Evolutionary conservation across 2,888 invertebrate species (phyloP).

Genomic region (Platypus cylindrus): DNA sequence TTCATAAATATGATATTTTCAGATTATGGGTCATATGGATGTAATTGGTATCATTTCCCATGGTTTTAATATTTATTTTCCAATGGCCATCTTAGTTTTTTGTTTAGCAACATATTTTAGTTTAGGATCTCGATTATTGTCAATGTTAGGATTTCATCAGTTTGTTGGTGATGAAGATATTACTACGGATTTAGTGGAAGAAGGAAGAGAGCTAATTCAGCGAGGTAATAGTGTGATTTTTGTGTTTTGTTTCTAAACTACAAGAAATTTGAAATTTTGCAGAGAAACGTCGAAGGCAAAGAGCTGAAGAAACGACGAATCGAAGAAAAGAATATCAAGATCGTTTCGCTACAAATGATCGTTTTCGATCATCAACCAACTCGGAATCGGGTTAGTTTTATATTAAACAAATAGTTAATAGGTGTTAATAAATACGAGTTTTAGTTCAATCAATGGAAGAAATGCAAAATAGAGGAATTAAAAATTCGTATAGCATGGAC

Average conservation of each 20-base stretch:
- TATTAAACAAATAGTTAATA: not conserved
- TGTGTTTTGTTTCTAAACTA: not conserved
- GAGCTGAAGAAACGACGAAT: constrained; percentile 65
- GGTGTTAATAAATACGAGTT: constrained; percentile 1
- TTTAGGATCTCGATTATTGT: constrained; percentile 79
- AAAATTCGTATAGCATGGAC: constrained; percentile 61
- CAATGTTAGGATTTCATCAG: constrained; percentile 90
- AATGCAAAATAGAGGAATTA: constrained; percentile 38
- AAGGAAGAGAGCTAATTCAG: constrained; percentile 83
- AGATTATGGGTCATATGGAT: constrained; percentile 99
- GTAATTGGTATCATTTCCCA: constrained; percentile 92
- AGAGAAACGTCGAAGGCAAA: constrained; percentile 72
- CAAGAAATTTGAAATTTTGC: constrained; percentile 11
- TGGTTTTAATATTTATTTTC: constrained; percentile 98
- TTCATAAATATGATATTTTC: constrained; percentile 15
- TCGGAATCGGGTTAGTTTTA: constrained; percentile 36
- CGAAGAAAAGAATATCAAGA: constrained; percentile 63
- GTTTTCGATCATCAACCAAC: constrained; percentile 36
- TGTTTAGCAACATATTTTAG: constrained; percentile 91
- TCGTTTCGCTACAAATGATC: constrained; percentile 41
- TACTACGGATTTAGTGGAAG: constrained; percentile 85
- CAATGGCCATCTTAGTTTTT: constrained; percentile 87
- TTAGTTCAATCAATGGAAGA: constrained; percentile 40
- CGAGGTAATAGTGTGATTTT: constrained; percentile 51
- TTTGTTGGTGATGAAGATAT: constrained; percentile 91